A percentile compares a stretch with the other conserved stretches of the same genome.
Evolutionary conservation across 2,888 invertebrate genomes (phyloP).

Genomic region (Maniola hyperantus): DNA sequence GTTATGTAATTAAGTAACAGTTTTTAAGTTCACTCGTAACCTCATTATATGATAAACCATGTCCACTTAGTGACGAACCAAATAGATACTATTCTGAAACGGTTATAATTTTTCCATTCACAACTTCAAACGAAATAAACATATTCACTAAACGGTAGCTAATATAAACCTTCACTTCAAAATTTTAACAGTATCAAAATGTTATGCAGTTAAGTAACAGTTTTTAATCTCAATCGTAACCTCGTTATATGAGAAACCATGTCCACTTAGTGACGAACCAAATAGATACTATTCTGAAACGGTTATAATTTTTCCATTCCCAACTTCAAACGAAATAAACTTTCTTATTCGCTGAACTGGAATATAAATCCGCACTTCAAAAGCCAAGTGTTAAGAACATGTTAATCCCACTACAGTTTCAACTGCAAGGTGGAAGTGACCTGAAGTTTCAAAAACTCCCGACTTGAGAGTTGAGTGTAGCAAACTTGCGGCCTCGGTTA

Average conservation of each 20-base stretch:
- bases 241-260: too few species aligned
- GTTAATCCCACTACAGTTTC: slow-evolving; percentile 40
- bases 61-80: neutral
- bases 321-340: slow-evolving; percentile 1
- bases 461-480: slow-evolving; percentile 50
- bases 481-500: slow-evolving; percentile 59
- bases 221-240: too few species aligned
- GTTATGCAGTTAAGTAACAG: too few species aligned
- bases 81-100: neutral
- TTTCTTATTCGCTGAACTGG: slow-evolving; percentile 15
- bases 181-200: too few species aligned
- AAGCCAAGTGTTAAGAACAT: slow-evolving; percentile 42
- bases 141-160: neutral
- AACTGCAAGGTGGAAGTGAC: slow-evolving; percentile 40
- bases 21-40: too few species aligned
- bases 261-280: too few species aligned
- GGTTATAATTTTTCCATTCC: neutral
- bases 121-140: slow-evolving; percentile 1
- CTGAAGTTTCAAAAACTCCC: slow-evolving; percentile 42
- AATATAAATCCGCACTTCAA: slow-evolving; percentile 32
- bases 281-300: neutral
- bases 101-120: neutral
- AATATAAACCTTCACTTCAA: too few species aligned
- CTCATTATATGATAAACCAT: too few species aligned
- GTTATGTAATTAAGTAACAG: too few species aligned